These are phyloP conservation scores for Charadrius vociferus DNA, from an alignment of 2,113 vertebrate species.

Conservation along the genomic window DNA sequence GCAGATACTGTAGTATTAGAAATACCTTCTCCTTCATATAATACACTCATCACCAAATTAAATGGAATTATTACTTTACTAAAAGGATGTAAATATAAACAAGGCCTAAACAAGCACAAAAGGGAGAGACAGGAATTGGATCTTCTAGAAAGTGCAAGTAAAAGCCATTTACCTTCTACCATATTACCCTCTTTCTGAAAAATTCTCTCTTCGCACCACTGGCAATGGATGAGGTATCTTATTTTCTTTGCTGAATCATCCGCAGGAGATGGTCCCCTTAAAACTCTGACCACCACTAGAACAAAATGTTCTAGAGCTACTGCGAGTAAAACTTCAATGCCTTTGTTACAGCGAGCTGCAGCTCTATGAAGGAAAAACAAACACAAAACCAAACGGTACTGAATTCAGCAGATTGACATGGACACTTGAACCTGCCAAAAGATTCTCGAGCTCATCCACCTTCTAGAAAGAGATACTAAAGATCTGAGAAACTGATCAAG, in stretches of 20 bases:
- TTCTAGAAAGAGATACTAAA: no score
- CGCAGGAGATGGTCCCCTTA: slow-evolving; percentile 88
- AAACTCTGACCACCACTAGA: slow-evolving; percentile 90
- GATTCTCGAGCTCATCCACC: no score
- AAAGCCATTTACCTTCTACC: slow-evolving; percentile 86
- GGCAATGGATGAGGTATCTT: slow-evolving; percentile 91
- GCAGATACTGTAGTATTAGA: not conserved
- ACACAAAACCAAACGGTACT: not conserved
- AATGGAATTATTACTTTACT: not conserved
- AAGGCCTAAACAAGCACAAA: not conserved
- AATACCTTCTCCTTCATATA: not conserved
- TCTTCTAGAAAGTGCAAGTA: not conserved
- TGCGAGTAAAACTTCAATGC: slow-evolving; percentile 91
- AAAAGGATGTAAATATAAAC: not conserved
- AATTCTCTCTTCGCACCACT: slow-evolving; percentile 96
- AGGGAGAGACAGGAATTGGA: not conserved
- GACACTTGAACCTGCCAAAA: no score
- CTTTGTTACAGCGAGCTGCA: slow-evolving; percentile 95
- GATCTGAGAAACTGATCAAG: no score
- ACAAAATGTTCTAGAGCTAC: slow-evolving; percentile 96
- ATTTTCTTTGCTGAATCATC: slow-evolving; percentile 90
- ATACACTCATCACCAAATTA: no score
- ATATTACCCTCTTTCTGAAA: slow-evolving; percentile 90
- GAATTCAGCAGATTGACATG: no score
- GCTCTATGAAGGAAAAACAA: slow-evolving; percentile 75